Base-by-base conservation (phyloP, 2,888 invertebrate species). In the Chloromyia formosa region DNA sequence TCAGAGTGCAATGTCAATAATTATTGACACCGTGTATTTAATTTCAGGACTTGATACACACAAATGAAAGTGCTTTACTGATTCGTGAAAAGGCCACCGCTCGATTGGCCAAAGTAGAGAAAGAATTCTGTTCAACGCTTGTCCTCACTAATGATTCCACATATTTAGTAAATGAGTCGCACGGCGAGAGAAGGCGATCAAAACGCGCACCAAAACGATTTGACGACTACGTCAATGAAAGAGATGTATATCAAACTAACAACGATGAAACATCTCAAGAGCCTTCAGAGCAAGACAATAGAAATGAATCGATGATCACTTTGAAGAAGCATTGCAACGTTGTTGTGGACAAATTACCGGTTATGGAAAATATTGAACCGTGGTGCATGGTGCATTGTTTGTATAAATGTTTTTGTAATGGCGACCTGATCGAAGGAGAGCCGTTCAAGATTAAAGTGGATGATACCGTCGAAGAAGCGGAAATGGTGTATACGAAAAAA, bases 101-200 rank as follows among this genome's bases (percentile, higher is more conserved):
- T 58, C 87, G 88, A 75, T 84, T 92, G 76, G 89, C 92, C 0
- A 90, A 89, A 82, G 90, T 90, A 80, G 92, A 92, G 82, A 88
- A 90, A 82, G 91, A 92, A 80, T 92, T 92, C 83, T 91, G 90
- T 16, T 91, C 92, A 79, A 92, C 92, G 3, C 88, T 92, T 23
- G 89, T 92, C 73, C 84, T 90, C 56, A 88, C 90, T 10, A 89
- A 89, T 27, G 88, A 91, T 79, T 89, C 90, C 82, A 90, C 90
- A 66, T 88, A 91, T 78, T 83, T 92, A 9, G 86, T 92, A 35
- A 90, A 90, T 76, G 86, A 86, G 77, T 84, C 86, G 69, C 83
- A 82, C 80, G 87, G 82, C 56, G 84, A 84, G 72, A 85, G 87
- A 71, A 88, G 92, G 78, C 87, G 87, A 78, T 87, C 87, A 58